Conservation (phyloP, 2,888 invertebrate species). For the Sycophila texana region DNA sequence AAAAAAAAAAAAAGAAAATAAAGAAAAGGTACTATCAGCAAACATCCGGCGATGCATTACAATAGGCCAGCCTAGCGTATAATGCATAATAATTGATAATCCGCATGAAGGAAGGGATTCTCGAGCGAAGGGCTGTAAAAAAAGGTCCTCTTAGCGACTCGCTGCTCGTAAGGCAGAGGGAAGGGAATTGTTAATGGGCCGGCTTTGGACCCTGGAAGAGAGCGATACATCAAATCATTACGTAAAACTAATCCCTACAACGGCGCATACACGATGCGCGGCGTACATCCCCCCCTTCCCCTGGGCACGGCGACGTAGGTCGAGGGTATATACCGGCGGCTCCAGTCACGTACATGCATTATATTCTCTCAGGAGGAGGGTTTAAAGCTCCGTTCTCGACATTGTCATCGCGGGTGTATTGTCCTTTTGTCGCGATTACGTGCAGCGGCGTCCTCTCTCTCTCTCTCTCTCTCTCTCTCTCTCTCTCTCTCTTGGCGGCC, state of each 20-base stretch:
- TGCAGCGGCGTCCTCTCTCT: conserved; percentile 16
- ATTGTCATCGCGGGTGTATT: conserved; percentile 51
- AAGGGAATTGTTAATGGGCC: not conserved
- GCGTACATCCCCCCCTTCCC: not conserved
- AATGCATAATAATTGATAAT: not conserved
- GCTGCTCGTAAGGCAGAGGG: not conserved
- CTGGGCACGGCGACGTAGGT: not conserved
- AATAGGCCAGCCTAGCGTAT: no score
- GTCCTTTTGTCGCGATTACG: conserved; percentile 52
- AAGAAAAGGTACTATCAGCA: no score
- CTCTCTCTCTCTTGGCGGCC: not conserved
- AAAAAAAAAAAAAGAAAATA: no score
- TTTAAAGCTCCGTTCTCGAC: conserved; percentile 45
- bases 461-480: conserved; percentile 12
- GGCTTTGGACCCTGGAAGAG: not conserved
- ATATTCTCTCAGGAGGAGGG: conserved; percentile 12
- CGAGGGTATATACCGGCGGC: not conserved
- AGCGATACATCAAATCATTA: conserved; percentile 29
- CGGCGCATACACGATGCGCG: conserved; percentile 1
- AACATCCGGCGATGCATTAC: no score
- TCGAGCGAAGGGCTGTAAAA: no score
- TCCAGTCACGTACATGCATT: conserved; percentile 42
- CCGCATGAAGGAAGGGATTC: no score
- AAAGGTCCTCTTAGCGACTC: no score
- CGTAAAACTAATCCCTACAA: conserved; percentile 41